A percentile compares a stretch with the other conserved stretches of the same genome.
Conservation (phyloP, 2,113 vertebrate species). For the Camelus dromedarius region DNA sequence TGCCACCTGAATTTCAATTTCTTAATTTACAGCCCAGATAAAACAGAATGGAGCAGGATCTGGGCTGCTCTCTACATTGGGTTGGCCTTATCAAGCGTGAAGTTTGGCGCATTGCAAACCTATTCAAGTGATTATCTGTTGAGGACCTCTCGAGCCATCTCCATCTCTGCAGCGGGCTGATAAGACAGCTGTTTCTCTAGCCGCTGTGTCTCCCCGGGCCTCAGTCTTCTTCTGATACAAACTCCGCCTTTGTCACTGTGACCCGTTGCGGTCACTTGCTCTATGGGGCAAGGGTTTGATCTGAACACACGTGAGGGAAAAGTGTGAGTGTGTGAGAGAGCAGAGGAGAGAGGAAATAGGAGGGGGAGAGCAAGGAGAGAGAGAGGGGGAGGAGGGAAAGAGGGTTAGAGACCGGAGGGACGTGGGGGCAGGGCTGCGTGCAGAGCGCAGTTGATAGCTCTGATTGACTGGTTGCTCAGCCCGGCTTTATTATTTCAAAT, state of each 20-base stretch:
- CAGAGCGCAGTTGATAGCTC: constrained; percentile 54
- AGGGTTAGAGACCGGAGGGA: constrained; percentile 53
- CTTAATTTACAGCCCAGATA: constrained; percentile 88
- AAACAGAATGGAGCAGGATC: constrained; percentile 84
- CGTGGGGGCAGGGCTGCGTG: constrained; percentile 69
- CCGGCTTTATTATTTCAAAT: constrained; percentile 82
- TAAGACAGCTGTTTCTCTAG: constrained; percentile 90
- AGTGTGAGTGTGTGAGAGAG: constrained; percentile 27
- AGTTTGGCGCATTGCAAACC: constrained; percentile 89
- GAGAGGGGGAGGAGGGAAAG: not conserved
- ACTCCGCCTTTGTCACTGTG: constrained; percentile 88
- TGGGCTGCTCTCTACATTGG: constrained; percentile 84
- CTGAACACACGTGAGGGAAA: constrained; percentile 76
- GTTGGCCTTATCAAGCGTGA: constrained; percentile 88
- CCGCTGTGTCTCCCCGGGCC: constrained; percentile 85
- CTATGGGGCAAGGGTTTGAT: constrained; percentile 86
- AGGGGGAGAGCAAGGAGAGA: not conserved
- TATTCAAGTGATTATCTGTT: constrained; percentile 91
- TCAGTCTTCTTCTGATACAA: constrained; percentile 83
- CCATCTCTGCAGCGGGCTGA: constrained; percentile 90
- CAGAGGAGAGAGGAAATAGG: not conserved
- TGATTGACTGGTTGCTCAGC: constrained; percentile 80
- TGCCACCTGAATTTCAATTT: constrained; percentile 89
- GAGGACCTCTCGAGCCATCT: constrained; percentile 90
- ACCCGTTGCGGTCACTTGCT: constrained; percentile 84